A percentile compares a stretch with the other conserved stretches of the same genome.
Conservation (phyloP, 2,113 vertebrate species). For the Tursiops truncatus region DNA sequence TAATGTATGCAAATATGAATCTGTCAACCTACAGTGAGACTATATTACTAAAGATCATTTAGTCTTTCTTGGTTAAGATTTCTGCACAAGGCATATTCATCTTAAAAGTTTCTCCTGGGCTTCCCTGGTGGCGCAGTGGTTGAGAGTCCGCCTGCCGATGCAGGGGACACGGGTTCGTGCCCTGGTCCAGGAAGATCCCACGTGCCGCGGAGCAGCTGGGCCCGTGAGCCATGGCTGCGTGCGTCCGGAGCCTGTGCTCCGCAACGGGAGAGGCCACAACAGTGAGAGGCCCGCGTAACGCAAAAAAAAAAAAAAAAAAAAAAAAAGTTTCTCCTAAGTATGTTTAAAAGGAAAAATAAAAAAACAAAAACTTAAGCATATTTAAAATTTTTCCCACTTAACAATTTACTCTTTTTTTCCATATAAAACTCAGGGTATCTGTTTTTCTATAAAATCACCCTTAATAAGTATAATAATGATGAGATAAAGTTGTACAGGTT, state of each 20-base stretch:
- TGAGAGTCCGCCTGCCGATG: too few species aligned
- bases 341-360: neutral
- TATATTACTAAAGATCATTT: neutral
- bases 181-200: too few species aligned
- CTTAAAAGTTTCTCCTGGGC: neutral
- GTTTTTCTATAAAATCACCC: neutral
- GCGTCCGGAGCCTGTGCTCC: too few species aligned
- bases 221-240: too few species aligned
- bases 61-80: constrained; percentile 38
- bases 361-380: neutral
- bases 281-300: too few species aligned
- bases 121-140: too few species aligned
- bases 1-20: neutral
- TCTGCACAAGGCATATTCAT: neutral
- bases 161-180: too few species aligned
- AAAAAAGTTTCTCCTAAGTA: neutral
- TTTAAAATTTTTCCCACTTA: neutral
- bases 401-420: constrained; percentile 1
- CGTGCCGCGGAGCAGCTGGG: too few species aligned
- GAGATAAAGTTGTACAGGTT: neutral
- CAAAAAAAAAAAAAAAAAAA: too few species aligned
- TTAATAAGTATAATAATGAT: neutral
- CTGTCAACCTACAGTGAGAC: neutral
- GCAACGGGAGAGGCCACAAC: too few species aligned
- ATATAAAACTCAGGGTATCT: neutral